These are phyloP conservation scores for Corythoichthys intestinalis DNA, from an alignment of 2,113 vertebrate species.

Conservation along the genomic window DNA sequence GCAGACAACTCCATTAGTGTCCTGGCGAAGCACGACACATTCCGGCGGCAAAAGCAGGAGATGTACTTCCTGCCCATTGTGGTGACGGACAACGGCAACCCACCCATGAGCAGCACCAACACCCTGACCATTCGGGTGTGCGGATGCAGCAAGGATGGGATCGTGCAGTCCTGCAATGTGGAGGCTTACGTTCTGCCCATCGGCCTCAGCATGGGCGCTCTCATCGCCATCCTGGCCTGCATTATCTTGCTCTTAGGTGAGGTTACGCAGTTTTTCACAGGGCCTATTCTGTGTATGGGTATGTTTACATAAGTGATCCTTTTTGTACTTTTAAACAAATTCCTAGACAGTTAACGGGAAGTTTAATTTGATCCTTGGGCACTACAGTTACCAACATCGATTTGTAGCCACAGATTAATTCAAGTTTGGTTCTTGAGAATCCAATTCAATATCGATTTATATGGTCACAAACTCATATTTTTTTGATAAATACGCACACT, in stretches of 20 bases:
- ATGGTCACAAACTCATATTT: no score
- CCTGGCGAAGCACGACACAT: constrained; percentile 89
- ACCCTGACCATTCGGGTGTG: constrained; percentile 96
- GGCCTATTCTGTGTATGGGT: no score
- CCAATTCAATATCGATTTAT: no score
- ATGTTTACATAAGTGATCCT: no score
- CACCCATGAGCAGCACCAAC: constrained; percentile 96
- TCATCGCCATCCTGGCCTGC: constrained; percentile 96
- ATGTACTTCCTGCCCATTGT: constrained; percentile 93
- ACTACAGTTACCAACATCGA: no score
- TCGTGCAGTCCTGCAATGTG: constrained; percentile 92
- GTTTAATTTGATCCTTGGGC: no score
- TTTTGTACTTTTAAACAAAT: no score
- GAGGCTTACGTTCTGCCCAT: constrained; percentile 95
- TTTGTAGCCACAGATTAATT: no score
- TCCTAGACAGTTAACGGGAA: no score
- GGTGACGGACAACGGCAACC: constrained; percentile 91
- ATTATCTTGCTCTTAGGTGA: constrained; percentile 92
- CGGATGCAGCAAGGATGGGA: constrained; percentile 89
- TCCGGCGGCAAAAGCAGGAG: constrained; percentile 95
- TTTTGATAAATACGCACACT: no score
- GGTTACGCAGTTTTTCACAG: constrained; percentile 17
- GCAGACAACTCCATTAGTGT: constrained; percentile 95
- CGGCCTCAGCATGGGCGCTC: constrained; percentile 97
- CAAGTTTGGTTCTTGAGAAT: no score